Evolutionary conservation across 2,888 invertebrate genomes (phyloP).

Genomic region (Eristalinus sepulchralis): DNA sequence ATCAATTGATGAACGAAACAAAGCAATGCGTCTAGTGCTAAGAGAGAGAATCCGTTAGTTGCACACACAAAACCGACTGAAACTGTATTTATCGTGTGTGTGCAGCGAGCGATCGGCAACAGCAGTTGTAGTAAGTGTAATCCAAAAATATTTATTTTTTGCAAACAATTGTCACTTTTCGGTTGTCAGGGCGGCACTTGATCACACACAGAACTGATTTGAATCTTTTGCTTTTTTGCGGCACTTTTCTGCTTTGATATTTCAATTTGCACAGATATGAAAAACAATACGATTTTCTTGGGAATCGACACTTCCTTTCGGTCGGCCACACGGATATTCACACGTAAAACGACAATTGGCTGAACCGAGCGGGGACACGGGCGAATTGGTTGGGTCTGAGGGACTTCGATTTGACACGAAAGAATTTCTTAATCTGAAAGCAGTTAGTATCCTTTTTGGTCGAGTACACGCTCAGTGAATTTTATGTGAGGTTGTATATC

Average conservation of each 20-base stretch:
- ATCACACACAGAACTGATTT: constrained; percentile 19
- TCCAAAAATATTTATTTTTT: constrained; percentile 51
- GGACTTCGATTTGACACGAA: constrained; percentile 30
- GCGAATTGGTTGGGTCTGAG: constrained; percentile 10
- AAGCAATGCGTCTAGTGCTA: constrained; percentile 31
- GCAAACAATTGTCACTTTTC: constrained; percentile 38
- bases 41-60: constrained; percentile 47
- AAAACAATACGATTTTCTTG: background rate
- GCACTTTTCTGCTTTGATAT: background rate
- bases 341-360: constrained; percentile 20
- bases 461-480: constrained; percentile 36
- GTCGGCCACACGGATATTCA: constrained; percentile 28
- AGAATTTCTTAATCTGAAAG: background rate
- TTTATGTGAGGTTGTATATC: constrained; percentile 30
- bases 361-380: constrained; percentile 34
- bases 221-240: constrained; percentile 29
- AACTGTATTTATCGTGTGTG: constrained; percentile 52
- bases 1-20: constrained; percentile 34
- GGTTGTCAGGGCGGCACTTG: background rate
- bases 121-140: constrained; percentile 58
- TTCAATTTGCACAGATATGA: constrained; percentile 11
- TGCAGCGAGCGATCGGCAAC: constrained; percentile 25
- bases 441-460: constrained; percentile 48
- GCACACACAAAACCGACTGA: constrained; percentile 8
- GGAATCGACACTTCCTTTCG: constrained; percentile 34